These are phyloP conservation scores for Mamestra brassicae DNA, from an alignment of 2,888 invertebrate genomes.

Conservation along the genomic window DNA sequence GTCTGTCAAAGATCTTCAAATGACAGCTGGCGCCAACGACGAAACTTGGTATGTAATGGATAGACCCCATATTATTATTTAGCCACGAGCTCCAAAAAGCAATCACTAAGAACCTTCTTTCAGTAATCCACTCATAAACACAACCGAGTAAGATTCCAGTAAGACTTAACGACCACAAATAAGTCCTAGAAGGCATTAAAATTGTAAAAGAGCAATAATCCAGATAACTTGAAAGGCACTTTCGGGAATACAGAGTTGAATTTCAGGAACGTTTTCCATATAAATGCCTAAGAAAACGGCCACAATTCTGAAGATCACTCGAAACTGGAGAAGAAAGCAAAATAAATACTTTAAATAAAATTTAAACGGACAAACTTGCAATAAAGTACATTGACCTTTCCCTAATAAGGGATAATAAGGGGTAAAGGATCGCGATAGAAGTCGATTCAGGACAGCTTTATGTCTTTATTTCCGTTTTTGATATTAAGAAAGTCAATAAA, in stretches of 20 bases:
- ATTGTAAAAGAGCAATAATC: slow-evolving; percentile 50
- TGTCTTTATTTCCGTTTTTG: too few relatives aligned
- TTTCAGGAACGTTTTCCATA: slow-evolving; percentile 39
- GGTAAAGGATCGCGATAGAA: too few relatives aligned
- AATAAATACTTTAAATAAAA: slow-evolving; percentile 22
- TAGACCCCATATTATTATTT: too few relatives aligned
- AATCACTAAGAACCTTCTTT: not conserved
- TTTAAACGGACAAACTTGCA: too few relatives aligned
- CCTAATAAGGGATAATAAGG: too few relatives aligned
- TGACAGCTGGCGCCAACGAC: too few relatives aligned
- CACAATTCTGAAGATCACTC: slow-evolving; percentile 47
- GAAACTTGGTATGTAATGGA: too few relatives aligned
- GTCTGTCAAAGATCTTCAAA: too few relatives aligned
- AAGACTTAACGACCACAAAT: slow-evolving; percentile 44
- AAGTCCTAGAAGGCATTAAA: slow-evolving; percentile 45
- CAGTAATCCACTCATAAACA: slow-evolving; percentile 16
- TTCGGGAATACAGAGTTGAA: slow-evolving; percentile 39
- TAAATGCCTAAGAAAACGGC: slow-evolving; percentile 41
- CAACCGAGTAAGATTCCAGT: slow-evolving; percentile 14
- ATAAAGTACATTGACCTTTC: too few relatives aligned
- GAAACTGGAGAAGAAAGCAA: slow-evolving; percentile 34
- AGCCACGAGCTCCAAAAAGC: not conserved
- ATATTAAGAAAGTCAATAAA: too few relatives aligned
- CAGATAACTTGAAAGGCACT: slow-evolving; percentile 56
- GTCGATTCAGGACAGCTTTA: too few relatives aligned